Percentiles rank a stretch among this genome's conserved stretches.
phyloP scores from a whole-genome alignment of 2,797 vertebrate genomes.

The Thamnophis elegans region DNA sequence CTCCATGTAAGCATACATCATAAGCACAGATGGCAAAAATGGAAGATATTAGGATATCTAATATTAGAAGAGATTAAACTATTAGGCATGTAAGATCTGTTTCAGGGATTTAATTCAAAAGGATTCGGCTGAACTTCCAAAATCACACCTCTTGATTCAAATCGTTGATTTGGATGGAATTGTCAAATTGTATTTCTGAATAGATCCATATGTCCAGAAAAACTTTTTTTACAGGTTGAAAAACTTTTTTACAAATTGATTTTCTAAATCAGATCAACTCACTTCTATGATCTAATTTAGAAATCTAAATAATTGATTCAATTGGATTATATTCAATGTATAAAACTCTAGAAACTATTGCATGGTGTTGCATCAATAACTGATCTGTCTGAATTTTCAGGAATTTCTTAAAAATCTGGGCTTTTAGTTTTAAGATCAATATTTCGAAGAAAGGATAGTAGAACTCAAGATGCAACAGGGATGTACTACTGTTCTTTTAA shows the following conservation, averaged over 20 bases:
- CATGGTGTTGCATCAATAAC: background rate
- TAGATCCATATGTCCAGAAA: background rate
- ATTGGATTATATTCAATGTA: background rate
- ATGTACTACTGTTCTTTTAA: background rate
- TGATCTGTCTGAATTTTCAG: background rate
- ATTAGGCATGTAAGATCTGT: background rate
- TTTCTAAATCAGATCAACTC: background rate
- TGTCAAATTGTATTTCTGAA: background rate
- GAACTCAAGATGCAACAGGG: background rate
- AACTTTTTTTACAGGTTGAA: background rate
- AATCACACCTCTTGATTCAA: background rate
- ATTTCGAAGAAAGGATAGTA: background rate
- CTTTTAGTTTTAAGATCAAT: background rate
- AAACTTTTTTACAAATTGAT: background rate
- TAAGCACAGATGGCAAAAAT: background rate
- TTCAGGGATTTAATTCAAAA: background rate
- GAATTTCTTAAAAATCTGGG: background rate
- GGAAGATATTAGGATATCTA: background rate
- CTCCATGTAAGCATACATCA: background rate
- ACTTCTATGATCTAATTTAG: background rate
- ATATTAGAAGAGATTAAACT: background rate
- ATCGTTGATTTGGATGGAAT: background rate
- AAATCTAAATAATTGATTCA: background rate
- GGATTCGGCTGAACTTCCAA: background rate
- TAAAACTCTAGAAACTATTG: background rate